A percentile compares a stretch with the other conserved stretches of the same genome.
Evolutionary conservation across 2,888 invertebrate genomes (phyloP).

Genomic region (Rhorus exstirpatorius): DNA sequence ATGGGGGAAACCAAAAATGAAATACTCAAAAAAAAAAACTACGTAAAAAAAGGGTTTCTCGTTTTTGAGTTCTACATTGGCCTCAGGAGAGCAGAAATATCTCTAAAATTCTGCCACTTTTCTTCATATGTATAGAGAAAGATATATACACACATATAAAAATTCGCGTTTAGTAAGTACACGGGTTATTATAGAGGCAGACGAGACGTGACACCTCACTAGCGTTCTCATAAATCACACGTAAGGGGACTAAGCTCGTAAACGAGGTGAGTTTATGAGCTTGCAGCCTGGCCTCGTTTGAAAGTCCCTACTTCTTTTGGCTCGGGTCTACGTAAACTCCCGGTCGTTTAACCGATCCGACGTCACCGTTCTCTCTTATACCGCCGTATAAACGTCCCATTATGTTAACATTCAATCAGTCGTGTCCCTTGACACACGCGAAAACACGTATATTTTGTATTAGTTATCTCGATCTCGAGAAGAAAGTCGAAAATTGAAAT

Average conservation of each 20-base stretch:
- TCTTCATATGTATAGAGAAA: too few relatives aligned
- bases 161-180: background rate
- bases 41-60: too few relatives aligned
- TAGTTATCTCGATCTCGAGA: conserved; percentile 22
- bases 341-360: conserved; percentile 41
- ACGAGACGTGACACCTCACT: conserved; percentile 52
- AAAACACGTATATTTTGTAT: background rate
- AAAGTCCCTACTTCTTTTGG: conserved; percentile 51
- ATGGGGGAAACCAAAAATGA: too few relatives aligned
- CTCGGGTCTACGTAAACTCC: conserved; percentile 47
- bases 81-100: too few relatives aligned
- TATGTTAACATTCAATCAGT: conserved; percentile 55
- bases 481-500: background rate
- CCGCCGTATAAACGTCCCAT: conserved; percentile 53
- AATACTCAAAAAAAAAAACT: too few relatives aligned
- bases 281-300: conserved; percentile 60
- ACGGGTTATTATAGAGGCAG: conserved; percentile 22
- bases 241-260: conserved; percentile 67
- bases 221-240: conserved; percentile 62
- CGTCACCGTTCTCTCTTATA: conserved; percentile 15
- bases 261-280: conserved; percentile 66
- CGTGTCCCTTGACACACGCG: conserved; percentile 22
- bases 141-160: too few relatives aligned
- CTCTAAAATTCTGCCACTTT: too few relatives aligned
- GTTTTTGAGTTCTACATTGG: too few relatives aligned